These are phyloP conservation scores for Takifugu bimaculatus DNA, from an alignment of 2,113 vertebrate genomes.

Conservation along the genomic window DNA sequence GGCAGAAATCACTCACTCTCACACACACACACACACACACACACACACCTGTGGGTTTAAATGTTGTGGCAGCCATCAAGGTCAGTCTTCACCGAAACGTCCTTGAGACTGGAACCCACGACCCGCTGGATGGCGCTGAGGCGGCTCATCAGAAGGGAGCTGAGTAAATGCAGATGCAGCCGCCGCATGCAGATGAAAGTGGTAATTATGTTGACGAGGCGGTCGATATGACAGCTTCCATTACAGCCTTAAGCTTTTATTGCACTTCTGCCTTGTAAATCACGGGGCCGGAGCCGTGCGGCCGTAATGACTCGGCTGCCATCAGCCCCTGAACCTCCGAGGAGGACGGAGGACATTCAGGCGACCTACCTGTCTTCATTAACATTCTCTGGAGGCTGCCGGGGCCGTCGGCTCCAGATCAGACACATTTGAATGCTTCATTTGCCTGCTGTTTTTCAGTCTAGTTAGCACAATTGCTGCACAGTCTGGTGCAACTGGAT, in stretches of 20 bases:
- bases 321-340: conserved; percentile 42
- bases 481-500: neutral
- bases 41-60: conserved; percentile 1
- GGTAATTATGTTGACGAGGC: conserved; percentile 70
- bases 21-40: neutral
- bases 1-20: neutral
- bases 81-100: conserved; percentile 19
- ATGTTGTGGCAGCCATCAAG: neutral
- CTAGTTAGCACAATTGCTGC: neutral
- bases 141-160: conserved; percentile 42
- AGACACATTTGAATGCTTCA: neutral
- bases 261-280: conserved; percentile 59
- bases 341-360: conserved; percentile 5
- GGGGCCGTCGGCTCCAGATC: neutral
- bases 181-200: conserved; percentile 62
- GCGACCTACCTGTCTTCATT: neutral
- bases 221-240: conserved; percentile 68
- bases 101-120: conserved; percentile 42
- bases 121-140: conserved; percentile 35
- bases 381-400: neutral
- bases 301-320: conserved; percentile 54
- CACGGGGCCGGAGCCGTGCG: conserved; percentile 43
- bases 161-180: conserved; percentile 29
- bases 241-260: conserved; percentile 67
- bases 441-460: neutral